These are phyloP conservation scores for Strongylocentrotus purpuratus DNA, from an alignment of 35 echinoderm and acorn worm species.

Conservation along the genomic window DNA sequence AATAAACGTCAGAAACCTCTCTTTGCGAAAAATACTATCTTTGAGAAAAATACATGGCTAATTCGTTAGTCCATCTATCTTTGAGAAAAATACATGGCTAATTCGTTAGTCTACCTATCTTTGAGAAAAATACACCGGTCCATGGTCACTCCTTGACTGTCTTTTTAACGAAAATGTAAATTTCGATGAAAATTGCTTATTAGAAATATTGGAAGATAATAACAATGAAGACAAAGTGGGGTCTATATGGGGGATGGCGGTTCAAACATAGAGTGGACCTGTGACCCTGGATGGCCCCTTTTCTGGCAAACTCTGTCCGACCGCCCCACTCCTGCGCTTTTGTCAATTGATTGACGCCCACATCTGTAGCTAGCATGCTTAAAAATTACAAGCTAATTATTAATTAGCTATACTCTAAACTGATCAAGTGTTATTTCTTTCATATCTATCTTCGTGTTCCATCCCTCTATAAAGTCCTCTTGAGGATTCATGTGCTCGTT, in stretches of 20 bases:
- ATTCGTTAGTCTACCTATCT: neutral
- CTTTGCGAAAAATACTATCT: neutral
- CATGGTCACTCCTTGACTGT: slow-evolving; percentile 5
- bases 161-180: neutral
- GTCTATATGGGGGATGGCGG: no score
- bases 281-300: no score
- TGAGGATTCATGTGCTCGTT: neutral
- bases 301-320: no score
- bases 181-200: no score
- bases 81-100: neutral
- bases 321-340: neutral
- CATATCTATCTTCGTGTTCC: neutral
- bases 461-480: neutral
- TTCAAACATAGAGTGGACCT: no score
- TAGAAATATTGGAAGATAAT: no score
- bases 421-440: neutral
- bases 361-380: neutral
- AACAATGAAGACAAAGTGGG: no score
- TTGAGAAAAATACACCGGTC: neutral
- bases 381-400: neutral
- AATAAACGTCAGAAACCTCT: no score
- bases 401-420: neutral
- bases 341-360: neutral
- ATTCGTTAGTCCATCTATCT: neutral
- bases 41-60: neutral